Evolutionary conservation across 2,797 vertebrate genomes (phyloP).

Genomic region (Argyrosomus regius): DNA sequence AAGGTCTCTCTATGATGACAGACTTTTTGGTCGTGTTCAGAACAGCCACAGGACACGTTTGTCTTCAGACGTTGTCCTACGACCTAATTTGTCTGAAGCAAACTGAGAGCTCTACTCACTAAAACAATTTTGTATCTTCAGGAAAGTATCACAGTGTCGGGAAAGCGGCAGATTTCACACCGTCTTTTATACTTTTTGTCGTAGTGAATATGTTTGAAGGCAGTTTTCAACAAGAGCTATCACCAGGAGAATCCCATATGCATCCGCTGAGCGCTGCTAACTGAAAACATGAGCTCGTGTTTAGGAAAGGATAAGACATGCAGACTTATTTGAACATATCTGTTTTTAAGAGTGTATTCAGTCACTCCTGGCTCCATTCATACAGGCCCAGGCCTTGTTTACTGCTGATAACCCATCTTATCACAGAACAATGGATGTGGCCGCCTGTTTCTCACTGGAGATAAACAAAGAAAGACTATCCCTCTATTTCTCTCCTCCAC

Average conservation of each 20-base stretch:
- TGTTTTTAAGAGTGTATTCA: conserved; percentile 80
- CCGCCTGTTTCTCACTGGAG: conserved; percentile 72
- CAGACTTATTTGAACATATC: conserved; percentile 78
- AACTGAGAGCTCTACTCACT: not conserved
- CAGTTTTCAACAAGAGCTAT: conserved; percentile 23
- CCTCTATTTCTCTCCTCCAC: conserved; percentile 65
- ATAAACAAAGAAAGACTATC: conserved; percentile 79
- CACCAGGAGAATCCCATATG: conserved; percentile 7
- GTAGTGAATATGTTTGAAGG: conserved; percentile 12
- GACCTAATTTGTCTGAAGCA: not conserved
- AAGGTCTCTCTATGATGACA: not conserved
- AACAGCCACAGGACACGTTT: not conserved
- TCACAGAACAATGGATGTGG: conserved; percentile 85
- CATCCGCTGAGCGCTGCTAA: conserved; percentile 30
- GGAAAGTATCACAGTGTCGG: not conserved
- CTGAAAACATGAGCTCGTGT: conserved; percentile 50
- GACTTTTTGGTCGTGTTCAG: not conserved
- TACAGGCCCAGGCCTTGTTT: conserved; percentile 82
- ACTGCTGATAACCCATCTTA: conserved; percentile 87
- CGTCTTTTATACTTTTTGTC: not conserved
- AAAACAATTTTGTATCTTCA: not conserved
- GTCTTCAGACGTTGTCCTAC: not conserved
- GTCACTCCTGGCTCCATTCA: conserved; percentile 76
- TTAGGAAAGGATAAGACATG: conserved; percentile 60
- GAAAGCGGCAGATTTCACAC: not conserved